Evolutionary conservation across 2,888 invertebrate genomes (phyloP), one percentile per base, ranked within the genome.

Genomic region (Macropis europaea): DNA sequence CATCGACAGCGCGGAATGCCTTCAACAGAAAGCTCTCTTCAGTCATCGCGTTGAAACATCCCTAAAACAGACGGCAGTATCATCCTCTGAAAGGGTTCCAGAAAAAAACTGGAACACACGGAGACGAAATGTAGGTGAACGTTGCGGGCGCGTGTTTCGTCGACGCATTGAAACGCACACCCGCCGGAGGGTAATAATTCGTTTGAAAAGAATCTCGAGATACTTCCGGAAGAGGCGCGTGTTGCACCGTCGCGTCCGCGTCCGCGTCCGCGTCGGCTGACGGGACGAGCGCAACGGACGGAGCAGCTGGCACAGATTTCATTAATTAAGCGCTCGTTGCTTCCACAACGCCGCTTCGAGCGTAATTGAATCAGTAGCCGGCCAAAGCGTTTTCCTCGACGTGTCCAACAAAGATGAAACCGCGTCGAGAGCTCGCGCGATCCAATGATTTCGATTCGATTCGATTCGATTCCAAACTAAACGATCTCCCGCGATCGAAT

Each of bases 301-400:
- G 61, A 76, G 76, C 78, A 81, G 79, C 82, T 81, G 82, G 82
- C 84, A 82, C 81, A 81, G 85, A 86, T 86, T 86, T 85, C 83
- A 82, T 86, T 86, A 86, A 85, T 86, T 84, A 86, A 84, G 82
- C 82, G 77, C 83, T 79, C 84, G 83, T 82, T 83, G 81, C 74
- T 82, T 77, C 76, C 82, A 78, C 81, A 83, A 83, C 79, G 79
- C 75, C 79, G 67, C 73, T 81, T 82, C 78, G 64, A 69, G 78
- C 82, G 77, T 85, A 84, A 86, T 86, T 84, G 81, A 85, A 84
- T 86, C 80, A 77, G 78, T 54, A n/a, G n/a, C 57, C 66, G 63
- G 59, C 59, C 66, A 75, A 82, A 82, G 72, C 76, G 76, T 77
- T 82, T 79, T 50, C 43, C 48, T 54, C 63, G 69, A 73, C 61